Evolutionary conservation across 2,113 vertebrate genomes (phyloP).

Genomic region (Zingel zingel): DNA sequence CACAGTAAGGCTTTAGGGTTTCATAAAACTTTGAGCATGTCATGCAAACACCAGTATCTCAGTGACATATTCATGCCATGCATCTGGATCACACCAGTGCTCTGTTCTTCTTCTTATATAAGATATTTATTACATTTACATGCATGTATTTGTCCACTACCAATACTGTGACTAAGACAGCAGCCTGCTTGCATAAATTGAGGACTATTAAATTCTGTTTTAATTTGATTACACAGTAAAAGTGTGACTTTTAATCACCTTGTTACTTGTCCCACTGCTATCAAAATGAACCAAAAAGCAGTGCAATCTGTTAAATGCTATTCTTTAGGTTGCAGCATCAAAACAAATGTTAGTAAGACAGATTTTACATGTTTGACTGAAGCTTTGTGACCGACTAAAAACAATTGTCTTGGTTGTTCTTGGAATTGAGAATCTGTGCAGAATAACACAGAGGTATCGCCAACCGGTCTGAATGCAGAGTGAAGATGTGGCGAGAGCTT

Average conservation of each 20-base stretch:
- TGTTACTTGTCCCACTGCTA: not conserved
- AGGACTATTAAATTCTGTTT: constrained; percentile 31
- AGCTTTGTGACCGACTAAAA: not conserved
- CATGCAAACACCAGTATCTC: constrained; percentile 54
- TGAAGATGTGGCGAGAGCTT: not conserved
- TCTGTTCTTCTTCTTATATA: constrained; percentile 32
- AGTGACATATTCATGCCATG: constrained; percentile 48
- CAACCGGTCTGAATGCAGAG: not conserved
- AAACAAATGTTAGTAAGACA: not conserved
- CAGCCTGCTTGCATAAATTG: constrained; percentile 66
- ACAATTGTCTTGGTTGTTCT: not conserved
- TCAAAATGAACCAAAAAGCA: not conserved
- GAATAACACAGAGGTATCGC: not conserved
- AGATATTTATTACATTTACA: constrained; percentile 50
- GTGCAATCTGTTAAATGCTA: not conserved
- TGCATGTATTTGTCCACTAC: constrained; percentile 44
- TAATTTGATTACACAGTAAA: not conserved
- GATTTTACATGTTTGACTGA: not conserved
- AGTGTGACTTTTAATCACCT: not conserved
- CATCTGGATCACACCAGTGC: constrained; percentile 28
- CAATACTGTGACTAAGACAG: constrained; percentile 40
- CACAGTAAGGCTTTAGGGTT: constrained; percentile 80
- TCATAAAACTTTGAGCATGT: constrained; percentile 59
- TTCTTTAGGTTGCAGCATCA: too few relatives aligned
- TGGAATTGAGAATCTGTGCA: constrained; percentile 11